Conservation (phyloP, 2,113 vertebrate genomes). For the Vombatus ursinus region DNA sequence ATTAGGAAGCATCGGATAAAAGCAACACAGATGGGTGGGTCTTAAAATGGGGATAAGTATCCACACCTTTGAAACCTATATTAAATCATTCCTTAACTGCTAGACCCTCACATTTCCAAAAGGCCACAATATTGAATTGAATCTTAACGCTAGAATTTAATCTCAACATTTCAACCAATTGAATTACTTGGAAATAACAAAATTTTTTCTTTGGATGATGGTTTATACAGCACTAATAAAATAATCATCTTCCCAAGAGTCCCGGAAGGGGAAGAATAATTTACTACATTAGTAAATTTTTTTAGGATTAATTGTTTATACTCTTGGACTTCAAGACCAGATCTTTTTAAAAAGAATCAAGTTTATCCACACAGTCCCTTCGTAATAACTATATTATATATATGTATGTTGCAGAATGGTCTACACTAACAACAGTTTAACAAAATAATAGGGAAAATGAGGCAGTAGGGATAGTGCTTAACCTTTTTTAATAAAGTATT, state of each 20-base stretch:
- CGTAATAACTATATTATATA: no score
- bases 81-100: neutral
- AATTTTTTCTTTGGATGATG: slow-evolving; percentile 15
- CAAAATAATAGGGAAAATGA: slow-evolving; percentile 73
- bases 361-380: slow-evolving; percentile 63
- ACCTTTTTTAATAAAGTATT: slow-evolving; percentile 88
- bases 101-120: neutral
- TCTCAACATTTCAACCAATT: slow-evolving; percentile 19
- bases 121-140: neutral
- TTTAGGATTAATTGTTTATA: slow-evolving; percentile 76
- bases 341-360: slow-evolving; percentile 59
- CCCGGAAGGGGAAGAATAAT: slow-evolving; percentile 66
- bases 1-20: no score
- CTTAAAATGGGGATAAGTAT: neutral
- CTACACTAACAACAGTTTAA: slow-evolving; percentile 76
- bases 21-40: neutral
- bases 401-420: slow-evolving; percentile 38
- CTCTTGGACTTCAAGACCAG: slow-evolving; percentile 78
- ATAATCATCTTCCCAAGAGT: slow-evolving; percentile 51
- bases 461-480: slow-evolving; percentile 72
- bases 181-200: slow-evolving; percentile 42
- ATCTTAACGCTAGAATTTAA: neutral
- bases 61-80: neutral
- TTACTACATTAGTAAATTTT: slow-evolving; percentile 79
- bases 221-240: slow-evolving; percentile 74